Evolutionary conservation across 2,888 invertebrate genomes (phyloP).

Genomic region (Philhelius pedissequus): DNA sequence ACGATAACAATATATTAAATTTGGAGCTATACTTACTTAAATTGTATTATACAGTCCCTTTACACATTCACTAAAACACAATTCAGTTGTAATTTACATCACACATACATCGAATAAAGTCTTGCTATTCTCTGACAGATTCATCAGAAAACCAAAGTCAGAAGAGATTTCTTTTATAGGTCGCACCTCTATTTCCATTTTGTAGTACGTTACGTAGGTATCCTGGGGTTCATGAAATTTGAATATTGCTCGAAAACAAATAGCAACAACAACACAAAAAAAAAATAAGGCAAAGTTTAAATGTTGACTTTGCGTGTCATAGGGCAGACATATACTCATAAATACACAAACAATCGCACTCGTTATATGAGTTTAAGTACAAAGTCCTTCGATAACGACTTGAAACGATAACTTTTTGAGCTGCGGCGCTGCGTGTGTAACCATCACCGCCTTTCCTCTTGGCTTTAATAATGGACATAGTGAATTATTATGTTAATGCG

Average conservation of each 20-base stretch:
- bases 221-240: conserved; percentile 41
- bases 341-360: background rate
- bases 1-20: too few species aligned
- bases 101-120: background rate
- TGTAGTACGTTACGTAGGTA: background rate
- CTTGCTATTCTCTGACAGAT: background rate
- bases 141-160: too few species aligned
- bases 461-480: conserved; percentile 47
- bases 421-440: conserved; percentile 58
- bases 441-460: conserved; percentile 8
- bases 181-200: conserved; percentile 34
- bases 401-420: conserved; percentile 53
- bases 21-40: too few species aligned
- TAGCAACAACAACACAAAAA: background rate
- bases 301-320: conserved; percentile 59
- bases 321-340: background rate
- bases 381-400: conserved; percentile 60
- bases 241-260: conserved; percentile 3
- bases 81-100: background rate
- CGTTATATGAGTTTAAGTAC: background rate
- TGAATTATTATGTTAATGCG: conserved; percentile 67
- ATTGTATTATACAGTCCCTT: too few species aligned
- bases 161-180: conserved; percentile 1
- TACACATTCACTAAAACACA: too few species aligned
- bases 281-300: background rate